A percentile compares a stretch with the other conserved stretches of the same genome.
Evolutionary conservation across 2,797 vertebrate genomes (phyloP).

Genomic region (Odontamblyopus lacepedii): DNA sequence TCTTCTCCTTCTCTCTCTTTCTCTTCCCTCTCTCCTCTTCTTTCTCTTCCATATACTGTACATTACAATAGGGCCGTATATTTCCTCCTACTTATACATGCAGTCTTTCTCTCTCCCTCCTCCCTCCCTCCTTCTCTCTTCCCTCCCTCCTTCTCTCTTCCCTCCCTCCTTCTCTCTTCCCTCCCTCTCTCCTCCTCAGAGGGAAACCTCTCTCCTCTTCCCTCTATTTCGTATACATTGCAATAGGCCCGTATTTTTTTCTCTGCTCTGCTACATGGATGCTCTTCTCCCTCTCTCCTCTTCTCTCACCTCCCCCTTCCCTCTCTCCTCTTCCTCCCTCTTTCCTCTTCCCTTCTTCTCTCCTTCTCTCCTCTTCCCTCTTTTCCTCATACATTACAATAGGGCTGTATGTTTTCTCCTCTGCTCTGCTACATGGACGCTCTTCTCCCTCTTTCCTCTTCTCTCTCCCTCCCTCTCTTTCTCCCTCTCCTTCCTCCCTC

Average conservation of each 20-base stretch:
- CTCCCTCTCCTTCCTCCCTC: too few species aligned
- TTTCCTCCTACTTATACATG: conserved; percentile 29
- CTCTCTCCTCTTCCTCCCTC: conserved; percentile 7
- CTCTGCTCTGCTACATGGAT: too few species aligned
- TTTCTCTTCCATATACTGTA: conserved; percentile 11
- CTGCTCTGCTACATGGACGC: too few species aligned
- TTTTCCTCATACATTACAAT: too few species aligned
- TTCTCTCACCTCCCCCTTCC: background rate
- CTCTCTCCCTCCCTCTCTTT: background rate
- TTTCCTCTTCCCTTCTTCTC: background rate
- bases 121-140: background rate
- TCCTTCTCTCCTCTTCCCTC: background rate
- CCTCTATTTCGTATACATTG: background rate
- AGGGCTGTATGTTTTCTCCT: background rate
- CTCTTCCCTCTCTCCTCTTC: background rate
- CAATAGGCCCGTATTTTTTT: background rate
- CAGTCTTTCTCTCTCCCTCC: conserved; percentile 12
- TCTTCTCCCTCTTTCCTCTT: too few species aligned
- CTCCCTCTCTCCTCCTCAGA: too few species aligned
- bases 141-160: background rate
- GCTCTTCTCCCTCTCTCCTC: too few species aligned
- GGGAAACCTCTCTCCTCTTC: background rate
- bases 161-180: background rate
- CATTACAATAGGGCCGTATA: conserved; percentile 64
- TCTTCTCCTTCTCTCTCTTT: background rate